Base-by-base conservation (phyloP, 2,797 vertebrate genomes). In the Psittacula derbiana region DNA sequence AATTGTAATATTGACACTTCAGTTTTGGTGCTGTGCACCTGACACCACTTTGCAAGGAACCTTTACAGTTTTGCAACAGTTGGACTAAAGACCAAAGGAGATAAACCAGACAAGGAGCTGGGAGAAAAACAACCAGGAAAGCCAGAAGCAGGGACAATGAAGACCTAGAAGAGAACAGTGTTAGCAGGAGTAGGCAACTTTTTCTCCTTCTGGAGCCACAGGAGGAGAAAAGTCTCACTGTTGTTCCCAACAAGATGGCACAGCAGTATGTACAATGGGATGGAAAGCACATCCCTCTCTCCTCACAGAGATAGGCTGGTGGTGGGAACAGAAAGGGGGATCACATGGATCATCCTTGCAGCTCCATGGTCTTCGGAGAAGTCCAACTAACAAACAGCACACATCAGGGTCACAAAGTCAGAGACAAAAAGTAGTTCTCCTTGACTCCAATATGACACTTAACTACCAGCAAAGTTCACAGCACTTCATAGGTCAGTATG, bases 401-500 rank as follows among this genome's bases (percentile, higher is more conserved):
- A 40, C 4, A 75, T 40, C 0, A 7, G 10, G 12, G n/a, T 47
- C 61, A 74, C 1, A 1, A 55, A 74, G 15, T 30, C 40, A 24
- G 62, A 7, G 3, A 2, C 24, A 53, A 62, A 55, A 8, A 4
- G 16, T 15, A 2, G 13, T 55, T 71, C 57, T 61, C 41, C 41
- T 76, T n/a, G 31, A 31, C 25, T 58, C 40, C 10, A 5, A 30
- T 11, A 25, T 2, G 38, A 38, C 25, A 24, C 16, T 21, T n/a
- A 50, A n/a, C 20, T 18, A 43, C 27, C 14, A 40, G 11, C 23
- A 41, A 73, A 92, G 72, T 65, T 87, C 28, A 43, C 3, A 50
- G 55, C 15, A 41, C 58, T 61, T 66, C n/a, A 31, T 1, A 21
- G 36, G 28, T 20, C 13, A 31, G 15, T 6, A n/a, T 0, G 3